Conservation (phyloP, 2,113 vertebrate genomes). For the Lophura nycthemera region DNA sequence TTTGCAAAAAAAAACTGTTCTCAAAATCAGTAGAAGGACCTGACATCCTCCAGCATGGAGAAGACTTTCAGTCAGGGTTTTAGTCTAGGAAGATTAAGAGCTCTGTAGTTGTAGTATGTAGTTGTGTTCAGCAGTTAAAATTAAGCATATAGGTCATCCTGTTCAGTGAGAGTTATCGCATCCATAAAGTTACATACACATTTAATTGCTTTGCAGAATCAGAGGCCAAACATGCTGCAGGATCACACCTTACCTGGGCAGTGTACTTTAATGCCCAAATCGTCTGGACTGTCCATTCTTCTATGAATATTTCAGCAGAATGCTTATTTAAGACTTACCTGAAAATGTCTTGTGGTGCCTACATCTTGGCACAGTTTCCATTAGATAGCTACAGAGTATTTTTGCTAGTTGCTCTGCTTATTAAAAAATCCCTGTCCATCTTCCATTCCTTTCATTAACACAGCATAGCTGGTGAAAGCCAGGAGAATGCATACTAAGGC, state of each 20-base stretch:
- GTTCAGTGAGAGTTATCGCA: neutral
- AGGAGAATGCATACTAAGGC: neutral
- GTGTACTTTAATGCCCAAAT: neutral
- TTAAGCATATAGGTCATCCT: neutral
- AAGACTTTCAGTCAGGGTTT: neutral
- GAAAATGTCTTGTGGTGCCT: constrained; percentile 12
- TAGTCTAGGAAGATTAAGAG: neutral
- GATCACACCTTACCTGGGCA: neutral
- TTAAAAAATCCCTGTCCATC: neutral
- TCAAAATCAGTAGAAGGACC: neutral
- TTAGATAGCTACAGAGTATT: neutral
- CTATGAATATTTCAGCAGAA: neutral
- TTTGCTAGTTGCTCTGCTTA: neutral
- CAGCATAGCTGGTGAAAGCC: neutral
- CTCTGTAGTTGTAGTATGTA: neutral
- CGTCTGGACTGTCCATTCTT: neutral
- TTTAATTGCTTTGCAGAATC: neutral
- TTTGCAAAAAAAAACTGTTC: neutral
- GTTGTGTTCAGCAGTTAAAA: neutral
- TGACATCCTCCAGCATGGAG: neutral
- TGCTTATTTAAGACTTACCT: neutral
- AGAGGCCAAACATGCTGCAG: neutral
- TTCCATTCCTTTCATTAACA: neutral
- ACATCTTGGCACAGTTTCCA: neutral
- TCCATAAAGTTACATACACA: neutral